Evolutionary conservation across 2,888 invertebrate genomes (phyloP), one percentile per base, ranked within the genome.

Genomic region (Drosophila diplacantha): DNA sequence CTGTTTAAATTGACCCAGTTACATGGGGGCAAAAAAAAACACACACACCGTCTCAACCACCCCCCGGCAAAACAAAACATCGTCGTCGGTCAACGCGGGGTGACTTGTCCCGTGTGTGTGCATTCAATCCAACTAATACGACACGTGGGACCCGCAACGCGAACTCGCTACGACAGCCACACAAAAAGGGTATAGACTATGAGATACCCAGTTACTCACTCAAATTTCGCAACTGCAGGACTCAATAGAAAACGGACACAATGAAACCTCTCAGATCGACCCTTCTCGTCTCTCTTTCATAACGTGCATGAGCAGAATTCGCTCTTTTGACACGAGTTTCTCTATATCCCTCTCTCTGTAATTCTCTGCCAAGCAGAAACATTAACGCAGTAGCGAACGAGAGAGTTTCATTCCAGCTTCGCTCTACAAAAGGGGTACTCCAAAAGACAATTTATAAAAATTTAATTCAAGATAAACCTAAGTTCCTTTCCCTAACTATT

Each of bases 1-100:
- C 57, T 71, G 69, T 72, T 83, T 75, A 71, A 80, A 74, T 74
- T 84, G 84, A 85, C 83, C 83, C 72, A 85, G 76, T 73, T 84
- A 74, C 51, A 57, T 39, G 50, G 29, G 54, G 46, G 26, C 12
- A 20, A 20, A 41, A 47, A 14, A 58, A 26, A 1, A 24, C 24
- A 32, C 39, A 58, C 22, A 53, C n/a, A 46, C 22, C 37, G 4
- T 34, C 26, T 12, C 24, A 5, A 11, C 7, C 38, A 29, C 24
- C 14, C 9, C 8, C 26, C 38, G 11, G 18, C 37, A 26, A 38
- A 51, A 37, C 51, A 43, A 38, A 44, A 50, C 60, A 50, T 51
- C 43, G 47, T 46, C 55, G 49, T 35, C 66, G 69, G 62, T 69
- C 61, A 67, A 43, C 69, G 37, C 43, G 64, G 38, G 32, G 32